phyloP scores from a whole-genome alignment of 1,140 invertebrate species.

The Penaeus indicus region DNA sequence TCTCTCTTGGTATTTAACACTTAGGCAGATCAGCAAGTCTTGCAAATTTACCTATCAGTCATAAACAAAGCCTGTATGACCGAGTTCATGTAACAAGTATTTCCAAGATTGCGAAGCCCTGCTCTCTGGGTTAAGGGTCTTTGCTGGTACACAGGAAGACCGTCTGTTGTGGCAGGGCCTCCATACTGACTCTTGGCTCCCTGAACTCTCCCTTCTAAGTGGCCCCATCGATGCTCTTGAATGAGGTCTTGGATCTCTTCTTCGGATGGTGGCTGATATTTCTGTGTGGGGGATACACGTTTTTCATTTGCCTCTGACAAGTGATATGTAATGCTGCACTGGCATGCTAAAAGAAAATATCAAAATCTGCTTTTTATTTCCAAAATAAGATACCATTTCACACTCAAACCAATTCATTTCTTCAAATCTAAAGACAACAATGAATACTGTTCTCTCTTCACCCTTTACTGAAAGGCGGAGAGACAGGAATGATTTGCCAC shows the following conservation, averaged over 20 bases:
- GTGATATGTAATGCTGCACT: neutral
- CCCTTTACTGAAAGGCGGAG: too few species aligned
- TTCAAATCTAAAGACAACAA: too few species aligned
- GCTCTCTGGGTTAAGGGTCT: conserved; percentile 38
- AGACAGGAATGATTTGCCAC: too few species aligned
- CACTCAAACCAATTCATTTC: too few species aligned
- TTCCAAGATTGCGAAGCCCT: conserved; percentile 86
- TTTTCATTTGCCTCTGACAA: neutral
- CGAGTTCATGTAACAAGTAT: conserved; percentile 91
- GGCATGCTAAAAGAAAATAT: too few species aligned
- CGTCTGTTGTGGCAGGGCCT: neutral
- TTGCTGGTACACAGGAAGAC: conserved; percentile 38
- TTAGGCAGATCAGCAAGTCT: neutral
- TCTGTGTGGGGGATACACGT: conserved; percentile 16
- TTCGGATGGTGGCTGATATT: conserved; percentile 50
- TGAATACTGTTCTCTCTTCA: too few species aligned
- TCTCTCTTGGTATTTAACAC: too few species aligned
- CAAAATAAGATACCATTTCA: too few species aligned
- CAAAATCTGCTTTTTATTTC: too few species aligned
- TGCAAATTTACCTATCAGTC: conserved; percentile 80
- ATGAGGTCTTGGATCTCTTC: conserved; percentile 56
- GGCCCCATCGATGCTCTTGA: conserved; percentile 53
- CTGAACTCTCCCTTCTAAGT: neutral
- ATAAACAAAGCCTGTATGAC: conserved; percentile 85
- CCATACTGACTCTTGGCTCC: conserved; percentile 25